These are phyloP conservation scores for Piscicola geometra DNA, from an alignment of 2,888 invertebrate species.

Conservation along the genomic window DNA sequence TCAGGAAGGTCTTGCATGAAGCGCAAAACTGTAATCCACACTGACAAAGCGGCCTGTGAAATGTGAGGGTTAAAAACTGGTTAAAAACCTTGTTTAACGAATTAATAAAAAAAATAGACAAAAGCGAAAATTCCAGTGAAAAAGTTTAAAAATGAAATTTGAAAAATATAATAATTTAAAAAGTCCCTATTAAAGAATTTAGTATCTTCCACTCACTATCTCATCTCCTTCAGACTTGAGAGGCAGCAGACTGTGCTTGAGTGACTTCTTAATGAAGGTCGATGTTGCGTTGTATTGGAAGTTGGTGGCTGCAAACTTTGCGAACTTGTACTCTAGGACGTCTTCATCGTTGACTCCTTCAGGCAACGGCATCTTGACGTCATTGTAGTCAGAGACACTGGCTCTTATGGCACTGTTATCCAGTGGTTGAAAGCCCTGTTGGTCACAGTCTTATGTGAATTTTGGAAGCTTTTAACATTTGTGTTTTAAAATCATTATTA, in stretches of 20 bases:
- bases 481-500: no score
- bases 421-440: constrained; percentile 15
- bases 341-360: constrained; percentile 66
- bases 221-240: constrained; percentile 91
- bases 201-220: constrained; percentile 65
- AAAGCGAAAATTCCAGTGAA: no score
- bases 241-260: constrained; percentile 86
- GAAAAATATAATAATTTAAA: no score
- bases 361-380: constrained; percentile 43
- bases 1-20: constrained; percentile 76
- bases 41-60: constrained; percentile 91
- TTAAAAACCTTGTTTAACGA: no score
- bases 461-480: no score
- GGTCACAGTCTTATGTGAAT: no score
- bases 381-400: constrained; percentile 27
- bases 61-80: no score
- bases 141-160: no score
- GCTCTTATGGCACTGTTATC: not conserved
- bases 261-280: constrained; percentile 85
- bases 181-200: no score
- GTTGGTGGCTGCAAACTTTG: constrained; percentile 97
- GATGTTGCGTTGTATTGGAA: constrained; percentile 82
- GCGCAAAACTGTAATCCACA: constrained; percentile 94
- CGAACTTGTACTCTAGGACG: constrained; percentile 91
- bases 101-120: no score